Percentiles rank a stretch among this genome's conserved stretches.
phyloP scores from a whole-genome alignment of 2,797 vertebrate genomes.

The Cephalopachus bancanus region DNA sequence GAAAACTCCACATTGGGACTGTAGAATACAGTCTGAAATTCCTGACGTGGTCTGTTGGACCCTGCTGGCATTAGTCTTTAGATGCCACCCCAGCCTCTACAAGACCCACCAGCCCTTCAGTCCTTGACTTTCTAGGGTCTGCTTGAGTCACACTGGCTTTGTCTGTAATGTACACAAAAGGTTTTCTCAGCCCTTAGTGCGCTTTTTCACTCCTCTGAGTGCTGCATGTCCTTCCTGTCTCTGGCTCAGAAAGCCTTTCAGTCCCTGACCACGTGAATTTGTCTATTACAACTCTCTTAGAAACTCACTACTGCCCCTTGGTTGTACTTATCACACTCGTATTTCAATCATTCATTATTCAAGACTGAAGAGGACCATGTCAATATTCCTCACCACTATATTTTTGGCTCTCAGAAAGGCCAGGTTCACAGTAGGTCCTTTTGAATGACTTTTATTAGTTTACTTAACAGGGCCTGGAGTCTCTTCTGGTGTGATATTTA shows the following conservation, averaged over 20 bases:
- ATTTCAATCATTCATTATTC: neutral
- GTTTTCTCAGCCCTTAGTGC: neutral
- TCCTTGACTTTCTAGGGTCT: neutral
- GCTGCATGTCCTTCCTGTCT: neutral
- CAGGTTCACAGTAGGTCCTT: neutral
- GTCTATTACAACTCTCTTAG: neutral
- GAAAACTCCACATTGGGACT: constrained; percentile 19
- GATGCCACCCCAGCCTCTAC: neutral
- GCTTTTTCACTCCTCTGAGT: neutral
- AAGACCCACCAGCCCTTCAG: neutral
- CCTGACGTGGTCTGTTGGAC: neutral
- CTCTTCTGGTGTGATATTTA: neutral
- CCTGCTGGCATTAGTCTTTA: neutral
- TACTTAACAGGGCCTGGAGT: neutral
- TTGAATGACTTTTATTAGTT: constrained; percentile 32
- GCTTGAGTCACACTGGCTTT: neutral
- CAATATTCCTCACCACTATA: neutral
- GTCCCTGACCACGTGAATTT: neutral
- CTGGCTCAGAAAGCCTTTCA: neutral
- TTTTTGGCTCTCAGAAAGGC: neutral
- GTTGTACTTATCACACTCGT: neutral
- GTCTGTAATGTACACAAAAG: accelerated
- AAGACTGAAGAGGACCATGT: neutral
- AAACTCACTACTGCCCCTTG: neutral
- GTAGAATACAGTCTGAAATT: constrained; percentile 48